Base-by-base conservation (phyloP, 2,888 invertebrate genomes). In the Hirtodrosophila confusa region DNA sequence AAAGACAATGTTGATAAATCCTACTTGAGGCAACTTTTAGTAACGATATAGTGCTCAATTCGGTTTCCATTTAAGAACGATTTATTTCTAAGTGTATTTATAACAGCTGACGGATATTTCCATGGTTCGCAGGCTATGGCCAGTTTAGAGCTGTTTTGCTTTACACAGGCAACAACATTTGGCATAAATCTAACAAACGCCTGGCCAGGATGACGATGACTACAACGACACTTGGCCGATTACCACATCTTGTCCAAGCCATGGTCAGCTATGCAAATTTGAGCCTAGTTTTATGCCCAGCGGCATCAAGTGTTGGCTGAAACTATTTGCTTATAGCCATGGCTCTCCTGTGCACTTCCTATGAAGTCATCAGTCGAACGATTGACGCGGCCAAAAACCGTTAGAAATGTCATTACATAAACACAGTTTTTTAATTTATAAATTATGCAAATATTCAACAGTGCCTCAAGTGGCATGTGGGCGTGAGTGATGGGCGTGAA, bases 381-480 rank as follows among this genome's bases (percentile, higher is more conserved):
- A 7, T 1, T n/a, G 27, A 40, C 17, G 9, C n/a, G 12, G 6
- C 27, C 27, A 27, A 27, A 40, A 36, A 76, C 70, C 87, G 87
- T 86, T 86, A 79, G 83, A 86, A 78, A 86, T 79, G 72, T 69
- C 79, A 86, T 80, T 80, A 84, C 78, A 76, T 80, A 80, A 80
- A 80, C 87, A 77, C 78, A 57, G 43, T 67, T 75, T 74, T 83
- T 87, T 85, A 85, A 82, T 82, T 87, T 53, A 45, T 45, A 82
- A 87, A 82, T 82, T 85, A 82, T 87, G 86, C 82, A 85, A 75
- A 87, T 85, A 31, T 31, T 8, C 48, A 9, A 10, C 40, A 49
- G 48, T 39, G 23, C 45, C 24, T n/a, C 56, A 69, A 69, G 70
- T 69, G 62, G 54, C 29, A 17, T 40, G 85, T 80, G 80, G 87